These are phyloP conservation scores for Heterotilapia buettikoferi DNA, from an alignment of 2,113 vertebrate species.

Conservation along the genomic window DNA sequence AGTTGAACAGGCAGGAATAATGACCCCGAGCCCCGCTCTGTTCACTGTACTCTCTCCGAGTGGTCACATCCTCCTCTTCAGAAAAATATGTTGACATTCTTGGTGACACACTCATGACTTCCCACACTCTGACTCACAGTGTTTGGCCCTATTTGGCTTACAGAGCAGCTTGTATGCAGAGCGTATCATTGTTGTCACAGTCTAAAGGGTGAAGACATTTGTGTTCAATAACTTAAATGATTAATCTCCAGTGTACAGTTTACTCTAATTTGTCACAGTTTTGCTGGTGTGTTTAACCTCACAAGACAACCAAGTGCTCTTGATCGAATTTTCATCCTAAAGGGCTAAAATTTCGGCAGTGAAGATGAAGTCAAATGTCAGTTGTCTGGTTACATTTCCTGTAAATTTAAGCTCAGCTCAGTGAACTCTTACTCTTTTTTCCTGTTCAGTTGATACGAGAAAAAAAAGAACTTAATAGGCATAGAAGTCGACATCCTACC, in stretches of 20 bases:
- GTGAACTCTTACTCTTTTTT: not conserved
- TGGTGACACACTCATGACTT: conserved; percentile 45
- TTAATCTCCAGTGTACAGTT: not conserved
- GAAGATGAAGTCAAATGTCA: not conserved
- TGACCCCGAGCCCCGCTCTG: not conserved
- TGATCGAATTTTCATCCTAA: not conserved
- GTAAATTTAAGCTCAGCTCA: not conserved
- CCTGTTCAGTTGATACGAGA: not conserved
- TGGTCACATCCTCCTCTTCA: conserved; percentile 37
- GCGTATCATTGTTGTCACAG: not conserved
- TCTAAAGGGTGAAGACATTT: not conserved
- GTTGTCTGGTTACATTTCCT: not conserved
- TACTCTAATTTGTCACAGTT: not conserved
- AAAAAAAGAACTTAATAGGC: not conserved
- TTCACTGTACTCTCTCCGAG: not conserved
- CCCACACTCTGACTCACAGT: conserved; percentile 54
- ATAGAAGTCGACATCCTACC: not conserved
- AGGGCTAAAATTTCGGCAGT: not conserved
- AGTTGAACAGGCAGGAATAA: not conserved
- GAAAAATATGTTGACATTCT: conserved; percentile 63
- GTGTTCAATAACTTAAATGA: not conserved
- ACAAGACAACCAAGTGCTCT: not conserved
- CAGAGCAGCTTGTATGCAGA: not conserved
- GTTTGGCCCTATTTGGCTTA: conserved; percentile 37
- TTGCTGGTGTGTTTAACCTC: not conserved